Conservation (phyloP, 2,888 invertebrate species). For the Desoria tigrina region DNA sequence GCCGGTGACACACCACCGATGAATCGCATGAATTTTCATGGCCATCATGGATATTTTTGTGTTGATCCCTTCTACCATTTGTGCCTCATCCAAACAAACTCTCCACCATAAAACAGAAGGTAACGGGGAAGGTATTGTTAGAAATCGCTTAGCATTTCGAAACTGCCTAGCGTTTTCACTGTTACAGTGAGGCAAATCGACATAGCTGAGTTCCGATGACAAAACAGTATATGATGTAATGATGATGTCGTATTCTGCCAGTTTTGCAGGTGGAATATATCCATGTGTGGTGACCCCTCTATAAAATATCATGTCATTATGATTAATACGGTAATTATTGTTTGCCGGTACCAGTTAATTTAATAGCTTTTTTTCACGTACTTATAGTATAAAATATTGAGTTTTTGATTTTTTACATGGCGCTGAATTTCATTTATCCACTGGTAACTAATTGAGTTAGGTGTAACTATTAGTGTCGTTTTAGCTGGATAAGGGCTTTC, state of each 20-base stretch:
- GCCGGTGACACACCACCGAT: constrained; percentile 75
- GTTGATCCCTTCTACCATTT: constrained; percentile 66
- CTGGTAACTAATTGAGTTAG: constrained; percentile 67
- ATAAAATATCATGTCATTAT: no score
- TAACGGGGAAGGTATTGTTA: constrained; percentile 68
- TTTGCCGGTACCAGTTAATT: no score
- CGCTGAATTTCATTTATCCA: constrained; percentile 72
- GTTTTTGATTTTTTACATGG: constrained; percentile 61
- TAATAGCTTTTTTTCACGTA: constrained; percentile 35
- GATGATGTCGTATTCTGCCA: constrained; percentile 70
- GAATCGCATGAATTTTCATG: constrained; percentile 61
- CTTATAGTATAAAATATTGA: constrained; percentile 63
- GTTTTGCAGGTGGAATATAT: constrained; percentile 65
- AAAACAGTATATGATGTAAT: constrained; percentile 71
- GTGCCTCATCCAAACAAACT: constrained; percentile 76
- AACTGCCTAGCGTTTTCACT: constrained; percentile 58
- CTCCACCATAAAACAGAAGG: constrained; percentile 74
- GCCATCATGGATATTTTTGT: constrained; percentile 61
- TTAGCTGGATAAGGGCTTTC: constrained; percentile 60
- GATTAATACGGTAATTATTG: not conserved
- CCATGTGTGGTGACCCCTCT: constrained; percentile 61
- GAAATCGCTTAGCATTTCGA: constrained; percentile 65
- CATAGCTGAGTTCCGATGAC: constrained; percentile 65
- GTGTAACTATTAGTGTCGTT: constrained; percentile 73
- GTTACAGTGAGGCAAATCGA: constrained; percentile 60